Evolutionary conservation across 2,888 invertebrate species (phyloP).

Genomic region (Gisinianus flammeolus): DNA sequence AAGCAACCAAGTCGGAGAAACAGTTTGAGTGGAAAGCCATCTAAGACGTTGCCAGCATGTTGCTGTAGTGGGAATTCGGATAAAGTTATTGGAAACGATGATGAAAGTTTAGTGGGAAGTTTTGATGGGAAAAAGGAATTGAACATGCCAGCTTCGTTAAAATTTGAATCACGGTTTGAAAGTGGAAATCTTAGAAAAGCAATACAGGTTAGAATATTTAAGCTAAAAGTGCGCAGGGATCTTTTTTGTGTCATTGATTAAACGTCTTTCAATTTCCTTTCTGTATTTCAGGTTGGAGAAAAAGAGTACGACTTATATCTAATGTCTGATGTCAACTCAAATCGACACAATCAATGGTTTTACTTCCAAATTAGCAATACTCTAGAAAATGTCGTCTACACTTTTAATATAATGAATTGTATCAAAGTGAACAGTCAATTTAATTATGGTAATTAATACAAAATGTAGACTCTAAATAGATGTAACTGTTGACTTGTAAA

Average conservation of each 20-base stretch:
- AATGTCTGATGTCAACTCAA: slow-evolving; percentile 81
- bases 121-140: slow-evolving; percentile 59
- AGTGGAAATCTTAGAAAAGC: slow-evolving; percentile 83
- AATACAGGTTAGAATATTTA: slow-evolving; percentile 69
- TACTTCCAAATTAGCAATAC: slow-evolving; percentile 80
- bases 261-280: slow-evolving; percentile 5
- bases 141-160: slow-evolving; percentile 61
- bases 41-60: neutral
- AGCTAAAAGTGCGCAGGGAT: neutral
- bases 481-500: neutral
- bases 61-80: neutral
- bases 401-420: slow-evolving; percentile 86
- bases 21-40: neutral
- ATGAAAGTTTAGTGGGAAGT: slow-evolving; percentile 65
- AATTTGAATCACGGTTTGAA: slow-evolving; percentile 85
- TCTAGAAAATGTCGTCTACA: slow-evolving; percentile 72
- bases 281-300: slow-evolving; percentile 63
- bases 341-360: slow-evolving; percentile 84
- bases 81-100: slow-evolving; percentile 63
- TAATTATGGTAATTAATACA: slow-evolving; percentile 69
- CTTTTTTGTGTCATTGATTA: neutral
- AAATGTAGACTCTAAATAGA: too few relatives aligned
- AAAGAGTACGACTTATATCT: slow-evolving; percentile 82
- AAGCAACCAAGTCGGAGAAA: slow-evolving; percentile 43
- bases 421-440: slow-evolving; percentile 86